Evolutionary conservation across 2,888 invertebrate species (phyloP), one percentile per base, ranked within the genome.

Genomic region (Andrena bicolor): DNA sequence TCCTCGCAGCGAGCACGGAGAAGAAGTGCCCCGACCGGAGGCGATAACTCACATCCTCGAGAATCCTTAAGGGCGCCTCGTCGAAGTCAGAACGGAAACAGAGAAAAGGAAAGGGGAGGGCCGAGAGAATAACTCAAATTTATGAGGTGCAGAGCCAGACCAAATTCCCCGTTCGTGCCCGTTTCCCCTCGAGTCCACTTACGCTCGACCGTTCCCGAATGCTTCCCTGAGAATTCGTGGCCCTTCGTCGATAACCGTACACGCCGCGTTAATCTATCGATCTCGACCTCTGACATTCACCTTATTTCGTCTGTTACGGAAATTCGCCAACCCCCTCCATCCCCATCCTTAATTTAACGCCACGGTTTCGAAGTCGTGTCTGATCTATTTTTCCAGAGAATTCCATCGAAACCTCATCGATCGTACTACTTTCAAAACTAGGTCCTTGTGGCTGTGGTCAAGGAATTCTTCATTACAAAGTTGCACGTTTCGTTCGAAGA

Each of bases 61-160:
- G 83, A 89, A 88, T 88, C 84, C 87, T 89, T 89, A 87, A 88
- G 86, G 84, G 81, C 75, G 84, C 80, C 84, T 56, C 61, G 87
- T 75, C 82, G 86, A 86, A 86, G 83, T 83, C 84, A 84, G 80
- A 87, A 75, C 86, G 85, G 80, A 86, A 85, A 86, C 85, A 83
- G 84, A 80, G 76, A 80, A 72, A 70, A 32, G 69, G 72, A 72
- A 75, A 53, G 75, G 20, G 77, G 61, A 30, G 80, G 89, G 85
- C 85, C 83, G 87, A 87, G 88, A 84, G 92, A 92, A 92, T 92
- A 93, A 92, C 91, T 92, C 83, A 89, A 93, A 93, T 92, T 93
- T 92, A 92, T 91, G 91, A 89, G 90, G 90, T 91, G 91, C 87
- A 90, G 90, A 91, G 90, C 90, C 89, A 90, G 90, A 91, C 91